These are phyloP conservation scores for Ypsolopha sequella DNA, from an alignment of 2,888 invertebrate genomes.

Conservation along the genomic window DNA sequence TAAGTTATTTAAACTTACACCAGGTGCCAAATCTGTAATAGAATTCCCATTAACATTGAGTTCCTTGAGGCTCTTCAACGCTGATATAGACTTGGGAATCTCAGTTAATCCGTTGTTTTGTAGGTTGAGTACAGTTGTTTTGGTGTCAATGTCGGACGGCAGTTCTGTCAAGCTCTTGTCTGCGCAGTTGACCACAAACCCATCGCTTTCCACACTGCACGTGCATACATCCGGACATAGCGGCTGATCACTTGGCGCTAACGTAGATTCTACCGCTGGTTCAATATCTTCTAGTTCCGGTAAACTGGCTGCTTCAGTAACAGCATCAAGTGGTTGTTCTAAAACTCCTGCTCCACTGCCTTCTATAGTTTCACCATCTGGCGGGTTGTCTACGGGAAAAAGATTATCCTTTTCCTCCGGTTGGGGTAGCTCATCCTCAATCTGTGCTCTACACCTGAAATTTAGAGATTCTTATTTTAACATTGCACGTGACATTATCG, in stretches of 20 bases:
- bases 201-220: slow-evolving; percentile 40
- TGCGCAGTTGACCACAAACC: slow-evolving; percentile 58
- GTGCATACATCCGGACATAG: slow-evolving; percentile 44
- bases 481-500: slow-evolving; percentile 39
- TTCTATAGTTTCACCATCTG: slow-evolving; percentile 32
- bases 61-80: slow-evolving; percentile 39
- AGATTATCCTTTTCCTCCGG: slow-evolving; percentile 52
- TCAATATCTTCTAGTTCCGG: slow-evolving; percentile 36
- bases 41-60: slow-evolving; percentile 45
- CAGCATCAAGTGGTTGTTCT: slow-evolving; percentile 22
- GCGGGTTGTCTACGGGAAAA: slow-evolving; percentile 43
- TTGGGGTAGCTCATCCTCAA: slow-evolving; percentile 40
- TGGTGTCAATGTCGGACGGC: slow-evolving; percentile 45
- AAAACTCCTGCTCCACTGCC: slow-evolving; percentile 38
- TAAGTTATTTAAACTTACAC: slow-evolving; percentile 33
- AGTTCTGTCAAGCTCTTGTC: slow-evolving; percentile 57
- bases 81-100: slow-evolving; percentile 45
- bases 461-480: slow-evolving; percentile 9
- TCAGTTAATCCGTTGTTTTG: slow-evolving; percentile 52
- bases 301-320: slow-evolving; percentile 18
- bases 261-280: slow-evolving; percentile 18
- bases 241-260: slow-evolving; percentile 15
- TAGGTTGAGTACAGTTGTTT: slow-evolving; percentile 43
- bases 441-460: slow-evolving; percentile 38
- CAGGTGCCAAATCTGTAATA: slow-evolving; percentile 42